Percentiles rank a stretch among this genome's conserved stretches.
phyloP scores from a whole-genome alignment of 2,888 invertebrate genomes.

The Aquatica leii region DNA sequence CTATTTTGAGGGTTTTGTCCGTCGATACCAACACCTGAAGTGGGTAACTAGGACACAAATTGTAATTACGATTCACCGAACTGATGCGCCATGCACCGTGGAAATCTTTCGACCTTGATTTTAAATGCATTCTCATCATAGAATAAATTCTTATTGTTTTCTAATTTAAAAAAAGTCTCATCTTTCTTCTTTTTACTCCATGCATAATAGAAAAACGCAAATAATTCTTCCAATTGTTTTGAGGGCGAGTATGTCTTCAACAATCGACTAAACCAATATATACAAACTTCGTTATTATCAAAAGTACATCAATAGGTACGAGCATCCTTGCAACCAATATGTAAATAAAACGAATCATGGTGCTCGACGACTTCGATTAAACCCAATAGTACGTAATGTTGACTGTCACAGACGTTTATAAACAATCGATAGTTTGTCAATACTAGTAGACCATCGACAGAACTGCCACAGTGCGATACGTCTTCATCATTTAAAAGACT shows the following conservation, averaged over 20 bases:
- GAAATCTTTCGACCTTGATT: slow-evolving; percentile 63
- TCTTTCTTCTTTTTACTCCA: slow-evolving; percentile 75
- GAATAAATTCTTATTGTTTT: slow-evolving; percentile 47
- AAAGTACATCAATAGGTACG: slow-evolving; percentile 89
- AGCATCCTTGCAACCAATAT: slow-evolving; percentile 91
- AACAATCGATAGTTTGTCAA: slow-evolving; percentile 91
- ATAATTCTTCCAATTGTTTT: slow-evolving; percentile 80
- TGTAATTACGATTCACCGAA: slow-evolving; percentile 83
- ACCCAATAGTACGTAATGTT: slow-evolving; percentile 83
- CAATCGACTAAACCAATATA: slow-evolving; percentile 86
- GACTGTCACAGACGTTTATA: slow-evolving; percentile 68
- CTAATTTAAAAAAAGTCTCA: slow-evolving; percentile 37
- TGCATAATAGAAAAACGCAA: slow-evolving; percentile 89
- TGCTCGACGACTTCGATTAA: slow-evolving; percentile 87
- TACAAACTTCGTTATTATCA: slow-evolving; percentile 83
- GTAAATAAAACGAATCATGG: slow-evolving; percentile 84
- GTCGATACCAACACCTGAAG: slow-evolving; percentile 86
- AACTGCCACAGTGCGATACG: slow-evolving; percentile 71
- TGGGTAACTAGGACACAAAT: slow-evolving; percentile 92
- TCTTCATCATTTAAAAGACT: slow-evolving; percentile 68
- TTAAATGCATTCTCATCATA: slow-evolving; percentile 56
- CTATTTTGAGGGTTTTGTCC: slow-evolving; percentile 83
- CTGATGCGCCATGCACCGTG: slow-evolving; percentile 86
- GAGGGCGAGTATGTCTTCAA: slow-evolving; percentile 76
- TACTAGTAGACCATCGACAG: slow-evolving; percentile 85